phyloP scores from a whole-genome alignment of 2,797 vertebrate genomes.

The Florisuga fusca region DNA sequence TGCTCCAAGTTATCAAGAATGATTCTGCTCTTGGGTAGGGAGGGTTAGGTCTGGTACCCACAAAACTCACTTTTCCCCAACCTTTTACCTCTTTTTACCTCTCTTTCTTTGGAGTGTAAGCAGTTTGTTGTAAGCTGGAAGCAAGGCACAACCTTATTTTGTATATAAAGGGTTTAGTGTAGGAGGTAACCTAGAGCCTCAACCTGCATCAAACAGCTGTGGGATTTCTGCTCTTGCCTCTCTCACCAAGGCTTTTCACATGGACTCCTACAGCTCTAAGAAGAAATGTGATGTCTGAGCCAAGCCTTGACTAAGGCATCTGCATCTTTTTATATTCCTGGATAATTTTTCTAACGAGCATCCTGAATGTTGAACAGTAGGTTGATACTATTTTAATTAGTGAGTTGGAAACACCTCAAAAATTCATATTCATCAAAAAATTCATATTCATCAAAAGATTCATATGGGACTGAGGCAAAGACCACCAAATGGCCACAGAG shows the following conservation, averaged over 20 bases:
- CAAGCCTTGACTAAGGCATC: background rate
- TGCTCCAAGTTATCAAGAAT: background rate
- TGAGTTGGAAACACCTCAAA: background rate
- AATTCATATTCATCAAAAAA: no score
- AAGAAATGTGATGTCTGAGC: background rate
- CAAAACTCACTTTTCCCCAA: background rate
- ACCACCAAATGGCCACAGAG: background rate
- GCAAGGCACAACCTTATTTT: background rate
- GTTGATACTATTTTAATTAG: background rate
- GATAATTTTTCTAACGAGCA: background rate
- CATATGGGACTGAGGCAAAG: background rate
- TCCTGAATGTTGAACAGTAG: background rate
- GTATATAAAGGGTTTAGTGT: background rate
- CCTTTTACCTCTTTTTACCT: background rate
- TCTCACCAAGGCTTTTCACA: background rate
- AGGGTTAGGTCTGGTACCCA: background rate
- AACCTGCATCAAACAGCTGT: background rate
- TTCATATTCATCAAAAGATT: no score
- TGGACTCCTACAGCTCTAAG: background rate
- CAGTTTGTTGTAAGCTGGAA: background rate
- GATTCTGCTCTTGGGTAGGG: background rate
- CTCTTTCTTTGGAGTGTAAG: background rate
- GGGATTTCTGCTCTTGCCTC: background rate
- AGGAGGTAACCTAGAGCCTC: background rate
- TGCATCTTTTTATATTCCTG: background rate